Conservation (phyloP, 2,113 vertebrate species). For the Toxostoma redivivum region DNA sequence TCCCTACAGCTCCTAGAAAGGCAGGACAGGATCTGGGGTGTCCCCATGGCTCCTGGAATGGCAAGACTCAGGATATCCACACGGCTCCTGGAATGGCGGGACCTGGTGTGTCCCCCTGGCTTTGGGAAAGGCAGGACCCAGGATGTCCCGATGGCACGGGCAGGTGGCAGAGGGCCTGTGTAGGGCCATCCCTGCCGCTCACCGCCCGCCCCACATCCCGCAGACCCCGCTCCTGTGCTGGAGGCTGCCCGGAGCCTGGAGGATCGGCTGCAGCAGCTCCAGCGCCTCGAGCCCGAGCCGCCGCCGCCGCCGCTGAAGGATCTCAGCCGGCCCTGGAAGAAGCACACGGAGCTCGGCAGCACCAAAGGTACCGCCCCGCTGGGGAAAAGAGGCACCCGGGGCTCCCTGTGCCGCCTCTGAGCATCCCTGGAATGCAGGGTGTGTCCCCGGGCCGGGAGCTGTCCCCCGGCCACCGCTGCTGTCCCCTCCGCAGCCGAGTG, state of each 20-base stretch:
- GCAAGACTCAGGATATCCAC: not conserved
- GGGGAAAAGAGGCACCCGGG: fast-evolving
- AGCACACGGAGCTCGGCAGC: constrained; percentile 77
- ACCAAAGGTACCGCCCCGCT: constrained; percentile 72
- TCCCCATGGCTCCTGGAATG: fast-evolving
- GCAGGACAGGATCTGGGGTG: fast-evolving
- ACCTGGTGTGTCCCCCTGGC: not conserved
- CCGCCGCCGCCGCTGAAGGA: constrained; percentile 74
- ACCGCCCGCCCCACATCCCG: fast-evolving
- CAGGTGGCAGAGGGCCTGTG: not conserved
- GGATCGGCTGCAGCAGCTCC: constrained; percentile 84
- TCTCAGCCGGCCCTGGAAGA: constrained; percentile 82
- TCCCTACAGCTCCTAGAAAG: not conserved
- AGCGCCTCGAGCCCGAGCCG: constrained; percentile 76
- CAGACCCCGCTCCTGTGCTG: constrained; percentile 87
- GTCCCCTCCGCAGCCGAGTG: not conserved
- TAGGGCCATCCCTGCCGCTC: not conserved
- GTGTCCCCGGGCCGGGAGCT: not conserved
- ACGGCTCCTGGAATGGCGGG: not conserved
- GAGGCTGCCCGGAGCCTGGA: constrained; percentile 86
- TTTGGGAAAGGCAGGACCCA: fast-evolving
- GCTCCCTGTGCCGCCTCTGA: not conserved
- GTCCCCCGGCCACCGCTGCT: not conserved
- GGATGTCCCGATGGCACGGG: fast-evolving
- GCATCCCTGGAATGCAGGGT: not conserved